These are phyloP conservation scores for Plutella xylostella DNA, from an alignment of 2,888 invertebrate genomes.

Conservation along the genomic window DNA sequence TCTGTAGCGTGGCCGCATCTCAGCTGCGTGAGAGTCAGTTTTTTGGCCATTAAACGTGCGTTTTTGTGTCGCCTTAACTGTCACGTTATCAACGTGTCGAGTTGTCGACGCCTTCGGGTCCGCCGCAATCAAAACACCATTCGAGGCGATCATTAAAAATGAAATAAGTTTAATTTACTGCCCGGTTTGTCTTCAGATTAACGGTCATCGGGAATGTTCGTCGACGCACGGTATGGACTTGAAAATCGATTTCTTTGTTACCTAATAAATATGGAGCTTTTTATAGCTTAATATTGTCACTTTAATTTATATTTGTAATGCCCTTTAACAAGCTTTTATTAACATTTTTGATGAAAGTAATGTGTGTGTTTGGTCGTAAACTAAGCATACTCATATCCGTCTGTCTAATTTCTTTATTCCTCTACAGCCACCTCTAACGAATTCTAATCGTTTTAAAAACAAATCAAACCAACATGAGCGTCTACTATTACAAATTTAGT, in stretches of 20 bases:
- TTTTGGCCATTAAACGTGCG: conserved; percentile 59
- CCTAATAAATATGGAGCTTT: conserved; percentile 22
- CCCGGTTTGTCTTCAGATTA: conserved; percentile 51
- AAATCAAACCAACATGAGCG: background rate
- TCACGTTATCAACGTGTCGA: conserved; percentile 65
- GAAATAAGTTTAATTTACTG: conserved; percentile 69
- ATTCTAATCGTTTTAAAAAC: background rate
- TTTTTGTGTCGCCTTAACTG: conserved; percentile 56
- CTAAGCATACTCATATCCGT: no score
- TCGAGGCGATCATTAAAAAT: conserved; percentile 63
- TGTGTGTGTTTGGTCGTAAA: no score
- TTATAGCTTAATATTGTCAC: conserved; percentile 9
- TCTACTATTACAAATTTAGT: background rate
- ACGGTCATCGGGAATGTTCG: conserved; percentile 58
- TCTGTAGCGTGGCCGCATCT: conserved; percentile 19
- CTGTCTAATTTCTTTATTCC: no score
- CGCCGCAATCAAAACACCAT: conserved; percentile 68
- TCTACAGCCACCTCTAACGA: no score
- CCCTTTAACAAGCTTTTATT: no score
- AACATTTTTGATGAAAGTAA: no score
- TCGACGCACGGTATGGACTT: conserved; percentile 39
- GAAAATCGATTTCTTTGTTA: conserved; percentile 53
- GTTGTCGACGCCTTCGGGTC: conserved; percentile 69
- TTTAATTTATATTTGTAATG: conserved; percentile 6
- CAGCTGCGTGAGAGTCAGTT: conserved; percentile 35